Percentiles rank a stretch among this genome's conserved stretches.
Evolutionary conservation across 1,140 invertebrate genomes (phyloP).

Genomic region (Chrysoperla carnea): DNA sequence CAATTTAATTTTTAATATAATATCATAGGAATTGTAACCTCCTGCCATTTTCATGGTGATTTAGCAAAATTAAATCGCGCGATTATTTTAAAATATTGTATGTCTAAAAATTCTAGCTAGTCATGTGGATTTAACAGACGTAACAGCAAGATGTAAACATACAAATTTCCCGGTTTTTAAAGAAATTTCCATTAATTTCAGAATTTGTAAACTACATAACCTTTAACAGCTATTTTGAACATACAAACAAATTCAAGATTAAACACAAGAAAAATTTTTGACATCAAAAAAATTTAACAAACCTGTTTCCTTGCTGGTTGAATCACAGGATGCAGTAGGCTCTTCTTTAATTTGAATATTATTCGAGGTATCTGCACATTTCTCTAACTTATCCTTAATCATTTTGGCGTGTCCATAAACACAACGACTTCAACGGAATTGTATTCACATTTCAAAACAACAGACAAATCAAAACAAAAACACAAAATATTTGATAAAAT

Average conservation of each 20-base stretch:
- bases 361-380: not conserved
- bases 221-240: not conserved
- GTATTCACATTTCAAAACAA: too few relatives aligned
- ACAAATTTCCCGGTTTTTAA: too few relatives aligned
- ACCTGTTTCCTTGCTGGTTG: not conserved
- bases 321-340: not conserved
- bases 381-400: not conserved
- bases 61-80: too few relatives aligned
- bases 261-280: not conserved
- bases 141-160: not conserved
- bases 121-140: not conserved
- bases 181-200: too few relatives aligned
- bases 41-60: too few relatives aligned
- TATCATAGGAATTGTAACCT: too few relatives aligned
- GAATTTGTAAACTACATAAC: too few relatives aligned
- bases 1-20: too few relatives aligned
- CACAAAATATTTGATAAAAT: too few relatives aligned
- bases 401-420: conserved; percentile 1
- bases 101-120: not conserved
- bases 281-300: not conserved
- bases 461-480: too few relatives aligned
- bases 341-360: not conserved
- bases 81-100: too few relatives aligned
- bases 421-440: too few relatives aligned
- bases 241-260: not conserved